Evolutionary conservation across 2,797 vertebrate species (phyloP), one percentile per base, ranked within the genome.

Genomic region (Amblyopsis hoosieri): DNA sequence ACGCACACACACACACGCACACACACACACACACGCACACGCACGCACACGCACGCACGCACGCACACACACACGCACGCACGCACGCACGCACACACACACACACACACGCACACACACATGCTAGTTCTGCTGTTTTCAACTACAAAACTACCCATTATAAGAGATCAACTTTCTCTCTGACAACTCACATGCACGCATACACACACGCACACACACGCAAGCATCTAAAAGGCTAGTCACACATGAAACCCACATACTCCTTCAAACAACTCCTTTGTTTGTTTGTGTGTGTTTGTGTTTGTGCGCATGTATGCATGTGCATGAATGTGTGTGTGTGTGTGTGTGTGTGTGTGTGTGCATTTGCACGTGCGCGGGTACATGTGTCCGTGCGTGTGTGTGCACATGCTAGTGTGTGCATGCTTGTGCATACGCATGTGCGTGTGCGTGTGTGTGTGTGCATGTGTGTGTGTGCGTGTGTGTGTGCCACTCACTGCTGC

Each of bases 401-500:
- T n/a, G 57, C 23, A 23, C 23, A 23, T 23, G 23, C 23, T 23
- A 45, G 29, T 19, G 15, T 11, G 12, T 12, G 42, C 12, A 45
- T n/a, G 45, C n/a, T 2, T n/a, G 57, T 14, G 45, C n/a, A 8
- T 31, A 46, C 3, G 45, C 29, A 19, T 31, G 46, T 60, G 45
- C n/a, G 13, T 42, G 31, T 33, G 53, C 33, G 11, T 53, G 54
- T 53, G 66, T 46, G 55, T 66, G 17, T 52, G 55, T 29, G 57
- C 14, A 50, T 62, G 57, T 49, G 49, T 58, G 59, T 59, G 51
- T 57, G 56, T 45, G 64, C 57, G 58, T 55, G 54, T n/a, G 64
- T 67, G 1, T 53, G 6, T 14, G 47, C 23, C 84, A 94, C 96
- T 95, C 85, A 99, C 97, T 86, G 89, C 85, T 87, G 95, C 94